These are phyloP conservation scores for Beris chalybata DNA, from an alignment of 2,888 invertebrate species.

Conservation along the genomic window DNA sequence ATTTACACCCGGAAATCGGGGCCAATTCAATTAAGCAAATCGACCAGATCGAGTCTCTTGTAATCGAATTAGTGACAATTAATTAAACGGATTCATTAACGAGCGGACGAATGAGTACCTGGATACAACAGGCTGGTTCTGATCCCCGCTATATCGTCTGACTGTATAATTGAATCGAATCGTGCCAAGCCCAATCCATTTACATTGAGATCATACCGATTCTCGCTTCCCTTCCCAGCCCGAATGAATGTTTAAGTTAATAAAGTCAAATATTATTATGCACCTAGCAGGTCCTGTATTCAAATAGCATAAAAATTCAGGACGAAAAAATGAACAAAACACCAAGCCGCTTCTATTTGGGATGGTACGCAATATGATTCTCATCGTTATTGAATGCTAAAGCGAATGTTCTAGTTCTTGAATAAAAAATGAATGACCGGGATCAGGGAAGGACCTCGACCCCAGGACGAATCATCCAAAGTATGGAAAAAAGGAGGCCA, in stretches of 20 bases:
- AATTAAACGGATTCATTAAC: constrained; percentile 36
- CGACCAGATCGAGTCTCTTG: constrained; percentile 33
- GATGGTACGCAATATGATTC: not conserved
- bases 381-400: not conserved
- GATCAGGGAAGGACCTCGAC: not conserved
- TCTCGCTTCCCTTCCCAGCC: too few relatives aligned
- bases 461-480: constrained; percentile 6
- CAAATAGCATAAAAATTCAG: too few relatives aligned
- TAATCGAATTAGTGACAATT: constrained; percentile 38
- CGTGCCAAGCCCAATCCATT: constrained; percentile 1
- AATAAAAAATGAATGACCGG: constrained; percentile 8
- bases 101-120: not conserved
- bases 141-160: not conserved
- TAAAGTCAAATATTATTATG: not conserved
- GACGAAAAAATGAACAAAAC: too few relatives aligned
- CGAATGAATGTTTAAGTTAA: too few relatives aligned
- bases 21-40: constrained; percentile 36
- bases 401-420: not conserved
- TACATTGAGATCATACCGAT: too few relatives aligned
- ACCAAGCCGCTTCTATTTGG: too few relatives aligned
- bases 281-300: not conserved
- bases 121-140: not conserved
- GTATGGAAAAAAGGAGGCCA: constrained; percentile 10
- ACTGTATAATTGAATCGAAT: not conserved
- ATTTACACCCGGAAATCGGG: not conserved